Conservation (phyloP, 2,113 vertebrate genomes). For the Charadrius vociferus region DNA sequence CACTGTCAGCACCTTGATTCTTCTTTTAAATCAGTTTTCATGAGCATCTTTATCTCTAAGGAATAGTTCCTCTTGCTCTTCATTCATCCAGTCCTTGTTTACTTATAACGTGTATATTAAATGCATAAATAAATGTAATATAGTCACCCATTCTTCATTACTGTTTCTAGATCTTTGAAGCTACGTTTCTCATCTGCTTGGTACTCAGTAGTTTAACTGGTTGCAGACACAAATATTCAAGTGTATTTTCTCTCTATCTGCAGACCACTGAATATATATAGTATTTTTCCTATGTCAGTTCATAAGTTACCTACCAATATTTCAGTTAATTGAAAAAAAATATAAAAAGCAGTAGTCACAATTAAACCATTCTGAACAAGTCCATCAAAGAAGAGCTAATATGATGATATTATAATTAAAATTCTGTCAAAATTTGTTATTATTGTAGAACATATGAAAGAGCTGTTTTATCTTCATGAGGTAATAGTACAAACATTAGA, state of each 20-base stretch:
- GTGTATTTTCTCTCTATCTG: background rate
- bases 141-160: background rate
- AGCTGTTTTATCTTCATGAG: background rate
- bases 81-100: background rate
- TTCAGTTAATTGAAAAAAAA: background rate
- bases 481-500: background rate
- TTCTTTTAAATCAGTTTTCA: background rate
- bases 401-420: background rate
- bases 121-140: background rate
- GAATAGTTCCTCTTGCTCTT: background rate
- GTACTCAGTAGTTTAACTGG: background rate
- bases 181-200: background rate
- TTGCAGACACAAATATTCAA: background rate
- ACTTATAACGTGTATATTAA: background rate
- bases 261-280: background rate
- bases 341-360: background rate
- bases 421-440: background rate
- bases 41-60: background rate
- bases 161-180: background rate
- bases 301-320: background rate
- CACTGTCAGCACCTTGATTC: background rate
- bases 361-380: background rate
- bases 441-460: background rate
- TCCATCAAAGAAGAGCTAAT: background rate
- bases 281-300: background rate